Evolutionary conservation across 2,888 invertebrate species (phyloP).

Genomic region (Scrobipalpa atriplicella): DNA sequence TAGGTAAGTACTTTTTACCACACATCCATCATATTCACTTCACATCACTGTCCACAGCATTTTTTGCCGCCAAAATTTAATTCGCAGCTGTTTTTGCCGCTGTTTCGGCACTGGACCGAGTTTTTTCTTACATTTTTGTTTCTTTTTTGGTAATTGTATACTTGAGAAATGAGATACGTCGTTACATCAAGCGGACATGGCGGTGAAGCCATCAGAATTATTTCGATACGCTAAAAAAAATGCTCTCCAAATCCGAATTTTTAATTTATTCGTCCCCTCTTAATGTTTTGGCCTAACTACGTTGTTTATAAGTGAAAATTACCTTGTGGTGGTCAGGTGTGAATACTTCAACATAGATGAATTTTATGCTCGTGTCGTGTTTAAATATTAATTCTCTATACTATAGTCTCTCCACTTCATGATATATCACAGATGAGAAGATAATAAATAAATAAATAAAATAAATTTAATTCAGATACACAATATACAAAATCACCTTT

Average conservation of each 20-base stretch:
- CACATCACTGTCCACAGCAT: background rate
- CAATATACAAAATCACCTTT: too few relatives aligned
- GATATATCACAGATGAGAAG: too few relatives aligned
- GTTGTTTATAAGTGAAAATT: too few relatives aligned
- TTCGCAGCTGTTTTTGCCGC: constrained; percentile 11
- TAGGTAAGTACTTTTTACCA: background rate
- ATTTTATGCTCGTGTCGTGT: too few relatives aligned
- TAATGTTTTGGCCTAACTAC: too few relatives aligned
- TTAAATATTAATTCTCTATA: too few relatives aligned
- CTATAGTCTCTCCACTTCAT: too few relatives aligned
- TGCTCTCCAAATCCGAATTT: background rate
- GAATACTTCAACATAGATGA: too few relatives aligned
- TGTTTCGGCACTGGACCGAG: constrained; percentile 13
- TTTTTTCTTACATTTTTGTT: constrained; percentile 8
- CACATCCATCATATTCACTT: constrained; percentile 20
- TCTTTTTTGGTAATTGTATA: constrained; percentile 20
- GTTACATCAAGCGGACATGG: constrained; percentile 13
- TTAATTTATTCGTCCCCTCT: too few relatives aligned
- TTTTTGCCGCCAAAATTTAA: constrained; percentile 14
- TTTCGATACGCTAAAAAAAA: background rate
- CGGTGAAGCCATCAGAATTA: background rate
- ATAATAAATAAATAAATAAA: too few relatives aligned
- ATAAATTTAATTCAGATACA: too few relatives aligned
- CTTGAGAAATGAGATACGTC: constrained; percentile 24
- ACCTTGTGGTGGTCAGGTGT: too few relatives aligned